Evolutionary conservation across 2,888 invertebrate genomes (phyloP).

Genomic region (Antheraea yamamai): DNA sequence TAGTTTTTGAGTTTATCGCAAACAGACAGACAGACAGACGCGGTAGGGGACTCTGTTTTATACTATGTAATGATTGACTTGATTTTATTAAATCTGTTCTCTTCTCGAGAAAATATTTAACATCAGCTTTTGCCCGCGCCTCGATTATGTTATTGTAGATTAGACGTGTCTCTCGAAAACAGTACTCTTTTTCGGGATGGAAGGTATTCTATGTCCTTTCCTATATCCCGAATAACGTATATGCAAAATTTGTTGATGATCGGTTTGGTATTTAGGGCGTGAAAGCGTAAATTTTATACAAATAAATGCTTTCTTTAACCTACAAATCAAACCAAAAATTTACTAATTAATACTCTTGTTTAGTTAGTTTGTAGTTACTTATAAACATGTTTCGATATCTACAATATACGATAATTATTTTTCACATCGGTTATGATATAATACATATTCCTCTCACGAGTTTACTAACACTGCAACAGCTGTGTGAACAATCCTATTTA

Average conservation of each 20-base stretch:
- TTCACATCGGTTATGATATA: not conserved
- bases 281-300: too few relatives aligned
- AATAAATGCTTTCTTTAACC: not conserved
- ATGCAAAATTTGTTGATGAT: too few relatives aligned
- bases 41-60: too few relatives aligned
- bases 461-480: not conserved
- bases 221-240: too few relatives aligned
- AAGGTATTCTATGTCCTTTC: too few relatives aligned
- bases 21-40: too few relatives aligned
- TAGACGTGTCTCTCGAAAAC: not conserved
- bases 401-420: not conserved
- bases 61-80: too few relatives aligned
- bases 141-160: not conserved
- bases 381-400: not conserved
- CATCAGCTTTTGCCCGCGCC: not conserved
- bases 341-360: not conserved
- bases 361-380: not conserved
- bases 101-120: not conserved
- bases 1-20: too few relatives aligned
- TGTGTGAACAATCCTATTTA: not conserved
- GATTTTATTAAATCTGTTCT: not conserved
- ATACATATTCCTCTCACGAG: not conserved
- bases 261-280: too few relatives aligned
- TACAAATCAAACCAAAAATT: not conserved
- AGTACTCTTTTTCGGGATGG: too few relatives aligned